These are phyloP conservation scores for Sphenodon punctatus DNA, from an alignment of 2,797 vertebrate species.

Conservation along the genomic window DNA sequence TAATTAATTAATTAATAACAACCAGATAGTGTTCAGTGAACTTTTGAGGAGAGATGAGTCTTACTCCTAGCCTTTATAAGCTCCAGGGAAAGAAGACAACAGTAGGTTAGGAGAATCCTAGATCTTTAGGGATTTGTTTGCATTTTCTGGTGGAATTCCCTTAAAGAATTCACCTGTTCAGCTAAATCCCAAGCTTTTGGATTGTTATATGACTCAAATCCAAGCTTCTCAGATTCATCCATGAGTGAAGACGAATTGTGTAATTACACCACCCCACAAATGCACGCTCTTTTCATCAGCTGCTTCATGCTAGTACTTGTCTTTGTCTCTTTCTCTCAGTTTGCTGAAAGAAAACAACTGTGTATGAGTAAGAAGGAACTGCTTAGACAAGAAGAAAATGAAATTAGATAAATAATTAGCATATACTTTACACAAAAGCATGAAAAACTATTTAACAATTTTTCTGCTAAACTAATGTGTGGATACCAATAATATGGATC, in stretches of 20 bases:
- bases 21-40: too few relatives aligned
- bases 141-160: too few relatives aligned
- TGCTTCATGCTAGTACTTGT: slow-evolving; percentile 13
- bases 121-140: too few relatives aligned
- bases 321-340: slow-evolving; percentile 10
- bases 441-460: slow-evolving; percentile 22
- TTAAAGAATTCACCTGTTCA: not conserved
- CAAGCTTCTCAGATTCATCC: not conserved
- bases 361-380: slow-evolving; percentile 43
- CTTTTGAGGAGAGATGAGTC: too few relatives aligned
- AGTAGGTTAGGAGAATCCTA: too few relatives aligned
- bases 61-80: too few relatives aligned
- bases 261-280: not conserved
- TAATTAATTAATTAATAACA: too few relatives aligned
- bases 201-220: too few relatives aligned
- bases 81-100: too few relatives aligned
- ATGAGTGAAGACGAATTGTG: not conserved
- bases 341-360: slow-evolving; percentile 20
- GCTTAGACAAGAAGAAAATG: slow-evolving; percentile 41
- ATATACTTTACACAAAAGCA: slow-evolving; percentile 21
- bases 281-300: slow-evolving; percentile 19
- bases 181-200: not conserved
- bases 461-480: not conserved
- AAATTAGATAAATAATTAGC: slow-evolving; percentile 50
- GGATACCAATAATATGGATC: not conserved